Percentiles rank a stretch among this genome's conserved stretches.
Conservation (phyloP, 2,888 invertebrate genomes). For the Oeneis ivallda region DNA sequence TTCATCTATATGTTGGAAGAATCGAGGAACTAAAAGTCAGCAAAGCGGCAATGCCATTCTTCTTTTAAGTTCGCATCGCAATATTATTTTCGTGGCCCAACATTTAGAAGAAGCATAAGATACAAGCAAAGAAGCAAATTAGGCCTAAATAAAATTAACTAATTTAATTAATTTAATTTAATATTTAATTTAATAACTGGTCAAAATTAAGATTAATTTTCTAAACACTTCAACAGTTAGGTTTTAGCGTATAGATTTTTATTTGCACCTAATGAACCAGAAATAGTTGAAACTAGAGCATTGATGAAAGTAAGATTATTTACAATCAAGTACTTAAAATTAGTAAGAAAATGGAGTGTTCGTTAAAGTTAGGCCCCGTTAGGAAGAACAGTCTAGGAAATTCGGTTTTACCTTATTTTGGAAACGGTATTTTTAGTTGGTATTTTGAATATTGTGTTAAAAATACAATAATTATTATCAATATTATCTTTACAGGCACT, state of each 20-base stretch:
- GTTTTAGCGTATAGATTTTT: no score
- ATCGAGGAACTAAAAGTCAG: neutral
- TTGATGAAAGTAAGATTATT: neutral
- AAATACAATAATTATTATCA: slow-evolving; percentile 35
- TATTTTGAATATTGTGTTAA: slow-evolving; percentile 25
- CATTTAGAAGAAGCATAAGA: slow-evolving; percentile 19
- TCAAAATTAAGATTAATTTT: slow-evolving; percentile 46
- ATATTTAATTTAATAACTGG: neutral
- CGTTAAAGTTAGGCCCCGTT: slow-evolving; percentile 32
- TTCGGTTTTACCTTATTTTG: slow-evolving; percentile 33
- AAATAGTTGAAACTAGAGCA: neutral
- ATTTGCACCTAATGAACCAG: slow-evolving; percentile 36
- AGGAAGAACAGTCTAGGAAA: slow-evolving; percentile 37
- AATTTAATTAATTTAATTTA: no score
- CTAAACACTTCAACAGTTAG: slow-evolving; percentile 45
- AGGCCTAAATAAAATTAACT: neutral
- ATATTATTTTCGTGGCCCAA: neutral
- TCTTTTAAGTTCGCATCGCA: neutral
- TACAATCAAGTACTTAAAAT: slow-evolving; percentile 17
- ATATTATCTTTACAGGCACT: slow-evolving; percentile 33
- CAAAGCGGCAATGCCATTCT: neutral
- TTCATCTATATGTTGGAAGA: slow-evolving; percentile 5
- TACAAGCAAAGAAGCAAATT: slow-evolving; percentile 17
- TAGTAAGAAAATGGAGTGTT: slow-evolving; percentile 15
- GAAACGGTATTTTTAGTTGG: slow-evolving; percentile 19